Evolutionary conservation across 53 echinoderm and acorn worm genomes (phyloP).

Genomic region (Astropecten irregularis): DNA sequence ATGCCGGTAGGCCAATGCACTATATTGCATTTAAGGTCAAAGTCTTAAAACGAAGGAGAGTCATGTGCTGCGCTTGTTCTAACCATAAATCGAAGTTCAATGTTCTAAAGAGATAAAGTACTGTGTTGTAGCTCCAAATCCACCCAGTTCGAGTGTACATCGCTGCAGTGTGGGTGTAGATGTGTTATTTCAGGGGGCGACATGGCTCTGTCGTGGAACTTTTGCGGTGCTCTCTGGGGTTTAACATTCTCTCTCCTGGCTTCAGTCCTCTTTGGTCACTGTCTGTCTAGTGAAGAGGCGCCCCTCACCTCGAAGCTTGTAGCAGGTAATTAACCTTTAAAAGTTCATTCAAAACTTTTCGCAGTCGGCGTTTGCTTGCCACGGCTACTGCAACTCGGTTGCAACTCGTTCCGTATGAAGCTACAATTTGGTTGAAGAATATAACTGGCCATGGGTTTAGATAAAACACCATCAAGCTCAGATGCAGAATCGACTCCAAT

Average conservation of each 20-base stretch:
- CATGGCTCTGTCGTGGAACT: slow-evolving; percentile 11
- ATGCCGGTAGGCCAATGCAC: too few species aligned
- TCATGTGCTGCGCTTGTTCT: too few species aligned
- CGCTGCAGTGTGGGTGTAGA: too few species aligned
- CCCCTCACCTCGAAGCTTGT: neutral
- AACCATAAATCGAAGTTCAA: too few species aligned
- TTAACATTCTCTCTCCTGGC: neutral
- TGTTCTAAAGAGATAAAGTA: too few species aligned
- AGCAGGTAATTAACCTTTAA: neutral
- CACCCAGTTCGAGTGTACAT: too few species aligned
- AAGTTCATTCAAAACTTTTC: neutral
- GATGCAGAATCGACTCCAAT: too few species aligned
- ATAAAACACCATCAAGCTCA: too few species aligned
- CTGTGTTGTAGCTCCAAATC: too few species aligned
- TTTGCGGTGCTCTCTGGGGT: slow-evolving; percentile 3
- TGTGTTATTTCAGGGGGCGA: neutral
- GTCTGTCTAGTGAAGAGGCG: neutral
- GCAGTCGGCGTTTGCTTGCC: neutral
- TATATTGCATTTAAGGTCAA: too few species aligned
- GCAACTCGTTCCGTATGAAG: neutral
- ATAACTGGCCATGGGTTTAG: neutral
- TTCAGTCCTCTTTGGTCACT: neutral
- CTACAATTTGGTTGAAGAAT: neutral
- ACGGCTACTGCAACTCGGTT: neutral
- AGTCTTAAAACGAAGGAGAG: too few species aligned